Conservation (phyloP, 1,140 invertebrate species). For the Triops longicaudatus region DNA sequence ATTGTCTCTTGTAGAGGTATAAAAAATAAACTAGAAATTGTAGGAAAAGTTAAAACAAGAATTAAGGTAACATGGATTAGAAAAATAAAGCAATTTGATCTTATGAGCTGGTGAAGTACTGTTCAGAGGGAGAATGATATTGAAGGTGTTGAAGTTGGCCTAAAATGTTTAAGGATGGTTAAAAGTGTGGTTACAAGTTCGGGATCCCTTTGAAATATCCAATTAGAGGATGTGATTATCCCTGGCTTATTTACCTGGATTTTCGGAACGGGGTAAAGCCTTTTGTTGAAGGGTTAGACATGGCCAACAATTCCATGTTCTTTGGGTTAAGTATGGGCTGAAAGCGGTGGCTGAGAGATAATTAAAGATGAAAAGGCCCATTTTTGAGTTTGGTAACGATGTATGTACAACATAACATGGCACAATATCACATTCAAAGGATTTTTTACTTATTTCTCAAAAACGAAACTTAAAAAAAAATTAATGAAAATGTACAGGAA, state of each 20-base stretch:
- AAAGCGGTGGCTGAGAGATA: background rate
- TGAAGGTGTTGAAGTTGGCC: background rate
- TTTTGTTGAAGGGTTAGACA: background rate
- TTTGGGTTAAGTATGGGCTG: background rate
- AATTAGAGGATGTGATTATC: background rate
- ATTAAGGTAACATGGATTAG: no score
- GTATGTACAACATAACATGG: constrained; percentile 2
- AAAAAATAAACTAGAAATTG: no score
- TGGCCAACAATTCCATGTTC: background rate
- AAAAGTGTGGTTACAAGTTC: background rate
- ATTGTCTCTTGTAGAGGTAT: no score
- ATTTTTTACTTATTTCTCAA: background rate
- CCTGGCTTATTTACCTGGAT: background rate
- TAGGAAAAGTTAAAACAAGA: no score
- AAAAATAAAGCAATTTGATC: no score
- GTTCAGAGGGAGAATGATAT: no score
- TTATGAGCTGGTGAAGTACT: no score
- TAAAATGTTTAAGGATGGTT: background rate
- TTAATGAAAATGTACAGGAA: background rate
- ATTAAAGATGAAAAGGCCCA: background rate
- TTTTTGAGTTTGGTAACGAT: background rate
- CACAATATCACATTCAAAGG: constrained; percentile 7
- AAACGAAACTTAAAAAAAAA: background rate
- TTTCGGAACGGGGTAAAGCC: background rate
- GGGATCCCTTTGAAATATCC: background rate